Evolutionary conservation across 2,888 invertebrate genomes (phyloP).

Genomic region (Hecatera dysodea): DNA sequence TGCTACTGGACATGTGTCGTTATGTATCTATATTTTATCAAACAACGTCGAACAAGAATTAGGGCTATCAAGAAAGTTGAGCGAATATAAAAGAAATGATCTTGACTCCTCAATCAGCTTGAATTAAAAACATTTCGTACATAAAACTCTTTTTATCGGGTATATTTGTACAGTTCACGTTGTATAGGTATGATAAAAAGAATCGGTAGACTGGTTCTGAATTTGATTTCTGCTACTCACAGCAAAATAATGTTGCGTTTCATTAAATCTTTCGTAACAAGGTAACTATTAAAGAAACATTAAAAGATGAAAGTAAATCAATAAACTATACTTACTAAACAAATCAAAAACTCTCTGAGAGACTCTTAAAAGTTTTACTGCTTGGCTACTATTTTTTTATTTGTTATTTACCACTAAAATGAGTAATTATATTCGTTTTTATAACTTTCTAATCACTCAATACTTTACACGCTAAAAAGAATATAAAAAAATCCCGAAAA

Average conservation of each 20-base stretch:
- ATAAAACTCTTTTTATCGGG: neutral
- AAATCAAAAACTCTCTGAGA: neutral
- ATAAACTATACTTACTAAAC: neutral
- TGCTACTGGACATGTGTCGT: conserved; percentile 46
- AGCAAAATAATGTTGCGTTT: neutral
- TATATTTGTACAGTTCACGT: neutral
- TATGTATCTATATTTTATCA: conserved; percentile 52
- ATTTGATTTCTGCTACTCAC: neutral
- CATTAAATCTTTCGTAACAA: too few species aligned
- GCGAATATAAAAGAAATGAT: conserved; percentile 41
- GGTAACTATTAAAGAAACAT: neutral
- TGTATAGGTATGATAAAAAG: neutral
- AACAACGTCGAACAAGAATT: conserved; percentile 18
- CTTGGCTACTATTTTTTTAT: neutral
- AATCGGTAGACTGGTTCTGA: neutral
- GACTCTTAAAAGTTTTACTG: neutral
- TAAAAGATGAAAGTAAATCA: neutral
- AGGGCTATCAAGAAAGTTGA: conserved; percentile 35
- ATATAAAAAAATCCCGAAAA: neutral
- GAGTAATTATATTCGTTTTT: neutral
- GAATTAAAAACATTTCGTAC: conserved; percentile 10
- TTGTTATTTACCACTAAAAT: neutral
- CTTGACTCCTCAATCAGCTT: conserved; percentile 26
- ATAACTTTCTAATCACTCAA: neutral
- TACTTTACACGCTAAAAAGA: neutral